Evolutionary conservation across 2,888 invertebrate genomes (phyloP).

Genomic region (Melinopterus prodromus): DNA sequence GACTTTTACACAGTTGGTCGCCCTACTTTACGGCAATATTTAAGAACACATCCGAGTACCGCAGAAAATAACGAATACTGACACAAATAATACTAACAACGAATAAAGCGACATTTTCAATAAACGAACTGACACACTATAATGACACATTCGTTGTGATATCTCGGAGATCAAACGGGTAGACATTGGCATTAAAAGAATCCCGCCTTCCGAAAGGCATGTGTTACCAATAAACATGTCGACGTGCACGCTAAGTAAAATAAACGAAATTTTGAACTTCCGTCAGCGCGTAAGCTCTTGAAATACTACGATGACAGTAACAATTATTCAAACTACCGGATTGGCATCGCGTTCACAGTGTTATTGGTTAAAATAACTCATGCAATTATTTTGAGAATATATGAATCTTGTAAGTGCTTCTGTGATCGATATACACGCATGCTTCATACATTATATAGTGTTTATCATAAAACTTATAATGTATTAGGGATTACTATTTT

Average conservation of each 20-base stretch:
- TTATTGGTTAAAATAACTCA: neutral
- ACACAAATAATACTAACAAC: neutral
- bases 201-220: neutral
- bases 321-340: neutral
- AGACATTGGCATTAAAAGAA: neutral
- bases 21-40: no score
- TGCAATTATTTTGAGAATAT: neutral
- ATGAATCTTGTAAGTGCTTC: neutral
- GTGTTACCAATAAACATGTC: neutral
- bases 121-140: neutral
- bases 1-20: no score
- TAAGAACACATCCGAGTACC: neutral
- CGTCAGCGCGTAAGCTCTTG: constrained; percentile 4
- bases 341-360: neutral
- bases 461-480: no score
- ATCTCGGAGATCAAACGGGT: neutral
- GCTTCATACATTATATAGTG: no score
- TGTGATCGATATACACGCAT: constrained; percentile 21
- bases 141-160: constrained; percentile 4
- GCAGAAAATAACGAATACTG: neutral
- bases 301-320: neutral
- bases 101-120: neutral
- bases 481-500: no score
- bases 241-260: neutral
- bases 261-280: neutral